Evolutionary conservation across 2,888 invertebrate species (phyloP), one percentile per base, ranked within the genome.

Genomic region (Noctua comes): DNA sequence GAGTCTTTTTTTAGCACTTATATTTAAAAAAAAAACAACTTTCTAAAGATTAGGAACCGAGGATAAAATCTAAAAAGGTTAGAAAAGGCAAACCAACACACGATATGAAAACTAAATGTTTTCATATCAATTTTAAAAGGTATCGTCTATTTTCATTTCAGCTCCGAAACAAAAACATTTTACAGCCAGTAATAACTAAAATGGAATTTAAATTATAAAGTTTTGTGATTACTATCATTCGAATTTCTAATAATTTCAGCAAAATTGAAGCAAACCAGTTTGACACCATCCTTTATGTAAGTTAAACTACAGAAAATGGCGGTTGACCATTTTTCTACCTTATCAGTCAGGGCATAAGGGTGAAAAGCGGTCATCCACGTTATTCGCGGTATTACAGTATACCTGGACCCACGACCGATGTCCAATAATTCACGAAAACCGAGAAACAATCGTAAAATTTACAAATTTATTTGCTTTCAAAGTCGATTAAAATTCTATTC

Each of bases 401-500:
- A 75, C 70, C 64, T 54, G 64, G 36, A 66, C 76, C 82, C 70
- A 31, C 72, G 65, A 77, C 82, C 83, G 59, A 76, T 78, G 77
- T 79, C 68, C 54, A 73, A 86, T 82, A 80, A 82, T 80, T 86
- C 46, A 77, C 65, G 24, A 77, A 27, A 81, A 68, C 62, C 40
- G 73, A 68, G 65, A 65, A 89, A 88, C 82, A 89, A 84, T 83
- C 74, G 80, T 84, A 80, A 86, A 87, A 80, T 74, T 68, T 11
- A 48, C 73, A 54, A 88, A 86, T 84, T 81, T 89, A 89, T 89
- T 76, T 66, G 66, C 43, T 24, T n/a, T 54, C 68, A 11, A 68
- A 85, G 73, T 86, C 82, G 82, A 85, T 88, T 85, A 82, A 89
- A 80, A 86, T 89, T 86, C 79, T 77, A 83, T 79, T 83, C 85